Evolutionary conservation across 2,797 vertebrate genomes (phyloP).

Genomic region (Thunnus albacares): DNA sequence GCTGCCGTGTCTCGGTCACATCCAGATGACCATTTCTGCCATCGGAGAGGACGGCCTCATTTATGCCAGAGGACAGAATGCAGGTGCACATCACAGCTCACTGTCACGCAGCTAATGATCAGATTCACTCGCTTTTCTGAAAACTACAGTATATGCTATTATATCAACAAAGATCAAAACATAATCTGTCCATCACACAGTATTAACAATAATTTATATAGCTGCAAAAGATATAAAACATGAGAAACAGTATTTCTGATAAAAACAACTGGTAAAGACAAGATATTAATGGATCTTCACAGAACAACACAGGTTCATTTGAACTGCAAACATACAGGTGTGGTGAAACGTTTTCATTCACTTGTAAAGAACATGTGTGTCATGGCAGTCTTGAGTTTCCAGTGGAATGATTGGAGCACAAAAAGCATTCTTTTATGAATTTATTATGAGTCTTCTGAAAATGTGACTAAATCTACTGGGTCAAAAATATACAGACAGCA

Average conservation of each 20-base stretch:
- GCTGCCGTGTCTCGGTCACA: slow-evolving; percentile 82
- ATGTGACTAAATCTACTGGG: too few relatives aligned
- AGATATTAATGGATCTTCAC: not conserved
- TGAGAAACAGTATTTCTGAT: too few relatives aligned
- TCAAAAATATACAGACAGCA: too few relatives aligned
- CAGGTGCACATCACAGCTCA: slow-evolving; percentile 77
- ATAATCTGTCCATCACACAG: not conserved
- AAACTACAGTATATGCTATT: not conserved
- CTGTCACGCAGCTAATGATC: not conserved
- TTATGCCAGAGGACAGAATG: slow-evolving; percentile 85
- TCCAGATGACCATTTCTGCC: slow-evolving; percentile 85
- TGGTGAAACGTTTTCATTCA: too few relatives aligned
- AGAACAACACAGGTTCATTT: not conserved
- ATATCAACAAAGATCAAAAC: not conserved
- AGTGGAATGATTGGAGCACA: too few relatives aligned
- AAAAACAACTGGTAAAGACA: too few relatives aligned
- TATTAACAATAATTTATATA: too few relatives aligned
- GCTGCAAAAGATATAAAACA: not conserved
- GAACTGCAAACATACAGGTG: not conserved
- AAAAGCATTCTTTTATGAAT: too few relatives aligned
- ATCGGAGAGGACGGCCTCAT: slow-evolving; percentile 90
- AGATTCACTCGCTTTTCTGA: not conserved
- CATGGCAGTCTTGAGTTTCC: too few relatives aligned
- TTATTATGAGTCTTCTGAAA: too few relatives aligned
- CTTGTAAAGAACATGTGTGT: too few relatives aligned